Evolutionary conservation across 2,797 vertebrate genomes (phyloP).

Genomic region (Cryptoblepharus egeriae): DNA sequence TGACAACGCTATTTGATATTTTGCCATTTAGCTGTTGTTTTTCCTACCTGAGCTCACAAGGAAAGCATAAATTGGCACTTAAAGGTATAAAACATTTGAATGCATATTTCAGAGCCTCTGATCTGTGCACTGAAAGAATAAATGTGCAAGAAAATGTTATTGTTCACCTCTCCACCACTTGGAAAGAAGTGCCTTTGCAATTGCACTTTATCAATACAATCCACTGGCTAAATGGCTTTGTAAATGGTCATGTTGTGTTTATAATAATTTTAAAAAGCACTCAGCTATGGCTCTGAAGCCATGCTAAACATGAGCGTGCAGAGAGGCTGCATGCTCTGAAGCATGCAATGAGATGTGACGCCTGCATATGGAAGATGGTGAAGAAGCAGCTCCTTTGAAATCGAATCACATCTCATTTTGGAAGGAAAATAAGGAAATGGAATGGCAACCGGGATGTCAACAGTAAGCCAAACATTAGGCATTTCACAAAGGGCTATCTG

Average conservation of each 20-base stretch:
- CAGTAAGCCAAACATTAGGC: slow-evolving; percentile 43
- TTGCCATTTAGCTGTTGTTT: not conserved
- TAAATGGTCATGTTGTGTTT: not conserved
- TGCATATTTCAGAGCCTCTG: not conserved
- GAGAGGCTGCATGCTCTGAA: slow-evolving; percentile 11
- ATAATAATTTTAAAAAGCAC: not conserved
- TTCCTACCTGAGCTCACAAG: not conserved
- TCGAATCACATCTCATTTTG: slow-evolving; percentile 23
- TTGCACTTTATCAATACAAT: not conserved
- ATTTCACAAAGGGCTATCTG: slow-evolving; percentile 32
- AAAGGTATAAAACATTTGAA: not conserved
- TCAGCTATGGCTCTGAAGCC: not conserved
- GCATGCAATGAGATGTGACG: not conserved
- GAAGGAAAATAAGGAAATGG: slow-evolving; percentile 22
- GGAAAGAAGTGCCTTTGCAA: not conserved
- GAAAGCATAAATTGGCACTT: not conserved
- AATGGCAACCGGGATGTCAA: slow-evolving; percentile 55
- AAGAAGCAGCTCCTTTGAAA: slow-evolving; percentile 49
- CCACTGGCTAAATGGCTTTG: not conserved
- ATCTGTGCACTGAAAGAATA: not conserved
- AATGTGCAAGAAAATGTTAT: not conserved
- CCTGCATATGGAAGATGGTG: slow-evolving; percentile 14
- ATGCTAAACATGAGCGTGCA: not conserved
- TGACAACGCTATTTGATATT: not conserved
- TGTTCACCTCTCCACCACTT: not conserved